Percentiles rank a stretch among this genome's conserved stretches.
phyloP scores from a whole-genome alignment of 2,797 vertebrate genomes.

The Spea hammondii region DNA sequence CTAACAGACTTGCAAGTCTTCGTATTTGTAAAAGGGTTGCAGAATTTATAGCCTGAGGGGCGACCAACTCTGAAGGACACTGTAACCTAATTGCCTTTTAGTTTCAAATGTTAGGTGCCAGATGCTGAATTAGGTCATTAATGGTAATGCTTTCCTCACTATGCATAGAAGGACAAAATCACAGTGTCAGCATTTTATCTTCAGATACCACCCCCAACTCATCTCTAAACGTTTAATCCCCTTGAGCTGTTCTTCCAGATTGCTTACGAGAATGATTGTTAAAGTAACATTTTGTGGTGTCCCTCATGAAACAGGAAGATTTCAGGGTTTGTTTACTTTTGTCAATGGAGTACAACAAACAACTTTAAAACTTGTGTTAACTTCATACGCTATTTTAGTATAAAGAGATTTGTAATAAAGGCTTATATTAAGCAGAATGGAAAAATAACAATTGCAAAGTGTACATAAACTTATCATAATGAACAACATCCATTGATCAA shows the following conservation, averaged over 20 bases:
- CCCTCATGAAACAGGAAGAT: neutral
- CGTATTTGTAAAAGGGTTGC: slow-evolving; percentile 21
- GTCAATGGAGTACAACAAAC: neutral
- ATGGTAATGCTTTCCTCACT: slow-evolving; percentile 34
- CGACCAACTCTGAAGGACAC: slow-evolving; percentile 32
- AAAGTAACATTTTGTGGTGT: slow-evolving; percentile 3
- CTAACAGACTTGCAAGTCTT: slow-evolving; percentile 27
- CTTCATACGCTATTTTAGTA: too few relatives aligned
- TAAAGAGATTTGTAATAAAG: too few relatives aligned
- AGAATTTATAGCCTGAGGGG: slow-evolving; percentile 27
- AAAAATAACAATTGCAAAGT: too few relatives aligned
- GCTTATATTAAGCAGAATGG: too few relatives aligned
- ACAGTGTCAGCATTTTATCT: slow-evolving; percentile 36
- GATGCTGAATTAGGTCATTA: slow-evolving; percentile 52
- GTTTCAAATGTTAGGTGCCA: slow-evolving; percentile 33
- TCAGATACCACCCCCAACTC: slow-evolving; percentile 4
- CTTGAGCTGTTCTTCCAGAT: neutral
- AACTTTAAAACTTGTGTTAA: neutral
- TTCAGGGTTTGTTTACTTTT: neutral
- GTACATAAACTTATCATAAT: neutral
- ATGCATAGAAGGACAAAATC: slow-evolving; percentile 28
- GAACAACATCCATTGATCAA: neutral
- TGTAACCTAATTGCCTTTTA: slow-evolving; percentile 43
- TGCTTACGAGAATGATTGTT: neutral
- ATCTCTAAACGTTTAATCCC: slow-evolving; percentile 29